Evolutionary conservation across 2,113 vertebrate genomes (phyloP), one percentile per base, ranked within the genome.

Genomic region (Plecturocebus donacophilus): DNA sequence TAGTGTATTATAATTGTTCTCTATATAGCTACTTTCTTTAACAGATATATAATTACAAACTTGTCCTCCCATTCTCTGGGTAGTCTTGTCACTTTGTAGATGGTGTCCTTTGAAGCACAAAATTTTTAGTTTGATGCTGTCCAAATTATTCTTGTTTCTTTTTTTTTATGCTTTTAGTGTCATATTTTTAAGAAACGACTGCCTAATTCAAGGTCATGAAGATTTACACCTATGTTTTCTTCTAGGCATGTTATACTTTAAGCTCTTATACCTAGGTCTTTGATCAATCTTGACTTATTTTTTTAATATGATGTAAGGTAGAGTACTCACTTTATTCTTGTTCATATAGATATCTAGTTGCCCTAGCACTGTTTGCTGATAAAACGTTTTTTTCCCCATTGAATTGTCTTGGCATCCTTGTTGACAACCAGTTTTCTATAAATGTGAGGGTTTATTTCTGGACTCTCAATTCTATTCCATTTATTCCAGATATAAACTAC

Each of bases 341-440:
- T 84, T 17, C 73, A 20, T 13, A 21, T 81, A n/a, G 42, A 21
- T 52, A 90, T 79, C 45, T 35, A 58, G 4, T 52, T 92, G 30
- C n/a, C 61, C 61, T 14, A 23, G 30, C 12, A 87, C 32, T 17
- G 21, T 92, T 87, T 92, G 45, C 19, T 94, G 68, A 86, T 96
- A 92, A 79, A 68, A 90, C 2, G 0, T 11, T 91, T 86, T 30
- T 58, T 73, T 61, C 40, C 42, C 54, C 61, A 76, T 0, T n/a
- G 17, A 89, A 58, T 58, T 95, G 61, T 64, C 61, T 89, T 87
- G 42, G 52, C 25, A 47, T 79, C 68, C 64, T 90, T 87, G 4
- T 49, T 94, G 77, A 90, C 96, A 95, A 86, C 58, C 88, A 84
- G 35, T 75, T 95, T 90, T 70, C 76, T 27, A 35, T 83, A 92